Evolutionary conservation across 2,888 invertebrate genomes (phyloP).

Genomic region (Baronia brevicornis): DNA sequence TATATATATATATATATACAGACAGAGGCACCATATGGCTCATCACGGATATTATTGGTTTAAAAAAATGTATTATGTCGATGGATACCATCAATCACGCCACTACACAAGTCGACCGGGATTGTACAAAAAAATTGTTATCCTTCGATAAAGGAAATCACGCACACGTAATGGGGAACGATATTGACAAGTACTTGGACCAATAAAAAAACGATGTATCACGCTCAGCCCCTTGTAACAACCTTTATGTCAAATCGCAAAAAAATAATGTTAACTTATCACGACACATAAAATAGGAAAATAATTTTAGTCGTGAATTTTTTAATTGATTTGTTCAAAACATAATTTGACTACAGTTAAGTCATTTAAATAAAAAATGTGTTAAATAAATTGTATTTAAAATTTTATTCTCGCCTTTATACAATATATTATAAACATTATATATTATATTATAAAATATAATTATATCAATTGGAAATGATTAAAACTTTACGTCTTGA

Average conservation of each 20-base stretch:
- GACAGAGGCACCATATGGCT: slow-evolving; percentile 9
- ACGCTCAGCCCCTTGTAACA: slow-evolving; percentile 23
- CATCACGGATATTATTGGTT: slow-evolving; percentile 14
- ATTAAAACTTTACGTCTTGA: not conserved
- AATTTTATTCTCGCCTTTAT: too few relatives aligned
- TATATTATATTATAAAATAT: too few relatives aligned
- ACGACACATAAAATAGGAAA: too few relatives aligned
- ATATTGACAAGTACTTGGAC: slow-evolving; percentile 25
- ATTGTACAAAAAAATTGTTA: slow-evolving; percentile 12
- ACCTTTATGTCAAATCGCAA: too few relatives aligned
- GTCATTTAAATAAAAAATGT: slow-evolving; percentile 3
- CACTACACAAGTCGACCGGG: slow-evolving; percentile 4
- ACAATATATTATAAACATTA: too few relatives aligned
- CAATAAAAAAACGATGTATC: slow-evolving; percentile 32
- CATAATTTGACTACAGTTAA: slow-evolving; percentile 6
- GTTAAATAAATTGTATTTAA: too few relatives aligned
- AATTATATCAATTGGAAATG: too few relatives aligned
- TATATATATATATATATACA: too few relatives aligned
- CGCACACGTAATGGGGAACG: slow-evolving; percentile 15
- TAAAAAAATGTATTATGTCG: slow-evolving; percentile 14
- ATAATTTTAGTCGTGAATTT: too few relatives aligned
- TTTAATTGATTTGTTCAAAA: too few relatives aligned
- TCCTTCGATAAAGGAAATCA: slow-evolving; percentile 19
- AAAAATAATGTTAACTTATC: too few relatives aligned
- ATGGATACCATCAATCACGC: too few relatives aligned